Base-by-base conservation (phyloP, 2,888 invertebrate species). In the Pollenia labialis region DNA sequence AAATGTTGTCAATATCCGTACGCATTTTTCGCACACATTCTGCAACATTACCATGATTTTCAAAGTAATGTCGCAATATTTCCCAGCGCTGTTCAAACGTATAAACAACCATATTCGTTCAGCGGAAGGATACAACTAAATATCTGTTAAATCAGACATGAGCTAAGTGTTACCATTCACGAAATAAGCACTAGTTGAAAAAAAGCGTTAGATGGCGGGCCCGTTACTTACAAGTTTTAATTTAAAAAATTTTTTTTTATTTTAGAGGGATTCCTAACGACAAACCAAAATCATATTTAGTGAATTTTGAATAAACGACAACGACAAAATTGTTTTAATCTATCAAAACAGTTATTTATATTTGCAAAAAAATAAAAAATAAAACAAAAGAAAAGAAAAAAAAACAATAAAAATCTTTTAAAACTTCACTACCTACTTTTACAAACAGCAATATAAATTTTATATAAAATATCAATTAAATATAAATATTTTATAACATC, bases 241-340 rank as follows among this genome's bases (percentile, higher is more conserved):
- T 48, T 48, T 16, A n/a, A 46, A 58, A 23, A n/a, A 18, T n/a
- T 69, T 60, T 52, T 42, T 14, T 50, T 72, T 80, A 64, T 72
- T 9, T 18, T 60, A 72, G 72, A 54, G 54, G 54, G 40, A 72
- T 32, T 71, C 32, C 42, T 44, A 52, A 68, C 77, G 66, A 40
- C 77, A 46, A 79, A 48, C 42, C 16, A 68, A 58, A 14, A 64
- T 4, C 66, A 50, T 6, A 44, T 23, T n/a, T 66, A 16, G 44
- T 64, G 76, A 54, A 42, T 48, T 42, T 82, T 69, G 46, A 79
- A 79, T 16, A 71, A 79, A 58, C 58, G 64, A 58, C 58, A 48
- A 72, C 44, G 44, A 54, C 16, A n/a, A 46, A 42, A 77, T 77
- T 46, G 1, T 46, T 68, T 75, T 77, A 69, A 71, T 58, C 54